A percentile compares a stretch with the other conserved stretches of the same genome.
These are phyloP conservation scores for Neomicropteryx cornuta DNA, from an alignment of 1,140 invertebrate species.

Conservation along the genomic window DNA sequence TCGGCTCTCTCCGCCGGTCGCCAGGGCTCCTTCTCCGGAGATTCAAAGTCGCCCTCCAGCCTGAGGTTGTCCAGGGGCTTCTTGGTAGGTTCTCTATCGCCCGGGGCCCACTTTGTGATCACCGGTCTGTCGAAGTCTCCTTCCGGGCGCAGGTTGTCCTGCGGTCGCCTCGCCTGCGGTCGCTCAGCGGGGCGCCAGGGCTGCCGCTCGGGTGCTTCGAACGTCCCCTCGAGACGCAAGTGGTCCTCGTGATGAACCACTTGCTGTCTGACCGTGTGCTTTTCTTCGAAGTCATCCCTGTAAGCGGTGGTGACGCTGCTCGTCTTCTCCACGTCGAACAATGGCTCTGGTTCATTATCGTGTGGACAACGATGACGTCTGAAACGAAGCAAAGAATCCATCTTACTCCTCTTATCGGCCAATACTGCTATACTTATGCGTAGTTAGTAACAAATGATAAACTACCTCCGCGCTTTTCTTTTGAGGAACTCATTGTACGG, in stretches of 20 bases:
- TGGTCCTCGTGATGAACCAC: slow-evolving; percentile 44
- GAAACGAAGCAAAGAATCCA: slow-evolving; percentile 17
- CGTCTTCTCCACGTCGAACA: slow-evolving; percentile 41
- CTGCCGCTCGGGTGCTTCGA: slow-evolving; percentile 39
- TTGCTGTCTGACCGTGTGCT: slow-evolving; percentile 42
- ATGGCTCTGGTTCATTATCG: slow-evolving; percentile 45
- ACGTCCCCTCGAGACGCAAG: slow-evolving; percentile 47
- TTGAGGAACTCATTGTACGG: too few species aligned
- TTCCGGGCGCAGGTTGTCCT: slow-evolving; percentile 45
- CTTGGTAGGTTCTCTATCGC: slow-evolving; percentile 28
- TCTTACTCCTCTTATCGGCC: not conserved
- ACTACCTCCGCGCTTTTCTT: too few species aligned
- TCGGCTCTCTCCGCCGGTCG: slow-evolving; percentile 42
- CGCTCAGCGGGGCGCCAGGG: slow-evolving; percentile 43
- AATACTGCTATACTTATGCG: too few species aligned
- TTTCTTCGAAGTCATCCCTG: slow-evolving; percentile 52
- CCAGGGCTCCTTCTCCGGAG: slow-evolving; percentile 33
- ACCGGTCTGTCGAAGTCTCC: slow-evolving; percentile 43
- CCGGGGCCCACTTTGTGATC: slow-evolving; percentile 28
- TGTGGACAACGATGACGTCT: slow-evolving; percentile 53
- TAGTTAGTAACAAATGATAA: too few species aligned
- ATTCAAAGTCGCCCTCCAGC: slow-evolving; percentile 48
- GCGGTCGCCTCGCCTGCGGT: slow-evolving; percentile 39
- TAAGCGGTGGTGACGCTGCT: slow-evolving; percentile 50
- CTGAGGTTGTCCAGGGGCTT: slow-evolving; percentile 40